Evolutionary conservation across 2,797 vertebrate genomes (phyloP), one percentile per base, ranked within the genome.

Genomic region (Enoplosus armatus): DNA sequence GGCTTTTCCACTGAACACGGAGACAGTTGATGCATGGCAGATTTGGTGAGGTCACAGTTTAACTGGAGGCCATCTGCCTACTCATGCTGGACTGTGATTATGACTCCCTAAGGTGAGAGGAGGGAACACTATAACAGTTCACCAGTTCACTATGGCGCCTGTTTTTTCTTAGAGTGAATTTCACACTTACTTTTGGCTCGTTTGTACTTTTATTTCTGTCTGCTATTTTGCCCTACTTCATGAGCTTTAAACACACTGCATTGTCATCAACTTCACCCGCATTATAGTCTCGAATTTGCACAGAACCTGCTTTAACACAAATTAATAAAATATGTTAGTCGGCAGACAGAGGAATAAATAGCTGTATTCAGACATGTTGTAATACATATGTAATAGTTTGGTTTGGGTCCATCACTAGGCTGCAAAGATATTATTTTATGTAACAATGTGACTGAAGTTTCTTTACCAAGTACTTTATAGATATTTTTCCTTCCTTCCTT

Each of bases 61-160:
- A 88, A 93, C 88, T 91, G 86, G 80, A 87, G 88, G 92, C 94
- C 94, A 95, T 96, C 95, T 96, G 95, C 91, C 92, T 88, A 79
- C 87, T 90, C 93, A 92, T 90, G 91, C 93, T 94, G 93, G 89
- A 91, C 92, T 93, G 91, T 92, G 92, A 93, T 93, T 87, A 89
- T 87, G 79, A 87, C 87, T 93, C 90, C 93, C 88, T 74, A 82
- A 91, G 90, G 90, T 93, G 90, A 85, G 79, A 88, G 67, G 61
- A 80, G 50, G 51, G 79, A 84, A 81, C 70, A 79, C n/a, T n/a
- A n/a, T n/a, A n/a, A n/a, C 79, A 84, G 70, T n/a, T n/a, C n/a
- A n/a, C 70, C 80, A 79, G 70, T 75, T 85, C 79, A 84, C 70
- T 78, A 77, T 64, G 59, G 75, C 78, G 73, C 71, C 80, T 82